Base-by-base conservation (phyloP, 1,140 invertebrate genomes). In the Ostrea edulis region DNA sequence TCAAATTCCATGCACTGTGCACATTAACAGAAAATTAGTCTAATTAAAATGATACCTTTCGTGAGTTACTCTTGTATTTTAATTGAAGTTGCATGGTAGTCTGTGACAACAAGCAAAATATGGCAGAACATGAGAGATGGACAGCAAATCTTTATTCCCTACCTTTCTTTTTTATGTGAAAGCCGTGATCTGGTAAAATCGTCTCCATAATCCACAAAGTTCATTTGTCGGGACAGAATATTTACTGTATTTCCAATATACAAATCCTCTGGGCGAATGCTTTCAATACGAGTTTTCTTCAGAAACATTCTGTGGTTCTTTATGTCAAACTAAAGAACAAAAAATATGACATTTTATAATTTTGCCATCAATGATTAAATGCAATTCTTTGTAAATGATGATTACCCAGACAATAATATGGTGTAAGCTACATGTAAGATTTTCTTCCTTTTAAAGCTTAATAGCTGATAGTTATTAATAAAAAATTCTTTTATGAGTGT, bases 191-290 rank as follows among this genome's bases (percentile, higher is more conserved):
- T 92, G 8, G 94, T 95, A 86, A 90, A 93, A 52, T 90, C 96
- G 95, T 98, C 97, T 3, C 96, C 97, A 95, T 97, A 98, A 94
- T 97, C 97, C 51, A 96, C 96, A 84, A 98, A 96, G 93, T 96
- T 97, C 65, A 98, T 96, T 89, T 97, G 96, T 71, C 97, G 95
- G 8, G 97, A 97, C 92, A 97, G 96, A 91, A 98, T 96, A 89
- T 96, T 97, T 5, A 98, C 95, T 25, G 96, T 96, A 87, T 96
- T 96, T 11, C 97, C 97, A 82, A 98, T 95, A 93, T 96, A 97
- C 92, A 98, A 96, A 94, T 97, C 97, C 51, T 96, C 96, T 25
- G 96, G 93, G 17, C 95, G 95, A 20, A 98, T 93, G 11, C 88
- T 89, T 54, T 96, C 96, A 54, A 97, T 96, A 95, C 96, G 96